Evolutionary conservation across 2,888 invertebrate genomes (phyloP), one percentile per base, ranked within the genome.

Genomic region (Azorinus chamasolen): DNA sequence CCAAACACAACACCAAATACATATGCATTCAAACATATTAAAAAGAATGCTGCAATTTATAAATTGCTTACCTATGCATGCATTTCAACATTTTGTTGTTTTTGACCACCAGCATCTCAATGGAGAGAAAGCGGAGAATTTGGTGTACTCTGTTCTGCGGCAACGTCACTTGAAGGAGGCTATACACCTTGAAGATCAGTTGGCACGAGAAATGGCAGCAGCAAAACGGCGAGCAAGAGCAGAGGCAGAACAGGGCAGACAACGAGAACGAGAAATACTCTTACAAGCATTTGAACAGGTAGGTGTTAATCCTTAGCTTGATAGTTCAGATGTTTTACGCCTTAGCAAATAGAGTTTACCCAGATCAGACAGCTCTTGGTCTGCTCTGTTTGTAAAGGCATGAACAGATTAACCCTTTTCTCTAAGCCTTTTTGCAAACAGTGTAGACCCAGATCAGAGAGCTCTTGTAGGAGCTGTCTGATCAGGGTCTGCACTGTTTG

Each of bases 151-250:
- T 0, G 90, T 92, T 12, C 82, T 92, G 24, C 71, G 91, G 22
- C 91, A 91, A 83, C 87, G 91, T 18, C 92, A 92, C 83, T 88
- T 91, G 57, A 91, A 89, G 83, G 91, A 92, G 68, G 92, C 91
- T 48, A 90, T 92, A 24, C 90, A 91, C 63, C 83, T 91, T 54
- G 91, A 91, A 63, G 91, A 91, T 43, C 91, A 91, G 77, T 83
- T 91, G 20, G 90, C 88, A 14, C 75, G 84, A 18, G 88, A 89
- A 55, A 76, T 87, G 48, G 87, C 85, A 14, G 90, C 91, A 5
- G 86, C 87, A 0, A 71, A 86, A n/a, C 81, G 86, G n/a, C 85
- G 86, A 25, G 88, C 88, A 1, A 77, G 83, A 43, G 87, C 89
- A 2, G 86, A 89, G 27, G 79, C 89, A 6, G 85, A 86, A 57